Evolutionary conservation across 2,888 invertebrate species (phyloP).

Genomic region (Fragum whitleyi): DNA sequence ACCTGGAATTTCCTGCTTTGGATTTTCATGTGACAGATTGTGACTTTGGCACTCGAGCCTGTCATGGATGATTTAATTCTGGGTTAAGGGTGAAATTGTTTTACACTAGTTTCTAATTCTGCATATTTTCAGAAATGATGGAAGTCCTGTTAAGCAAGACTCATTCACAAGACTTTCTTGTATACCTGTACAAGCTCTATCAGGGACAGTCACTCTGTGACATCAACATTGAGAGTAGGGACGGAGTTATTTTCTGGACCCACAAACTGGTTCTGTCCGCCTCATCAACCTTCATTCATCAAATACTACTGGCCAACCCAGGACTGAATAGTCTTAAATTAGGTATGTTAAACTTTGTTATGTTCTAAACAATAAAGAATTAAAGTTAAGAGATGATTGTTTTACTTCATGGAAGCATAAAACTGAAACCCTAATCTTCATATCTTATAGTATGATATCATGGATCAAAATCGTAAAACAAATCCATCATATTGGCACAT

Average conservation of each 20-base stretch:
- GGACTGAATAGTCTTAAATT: constrained; percentile 8
- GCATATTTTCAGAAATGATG: constrained; percentile 18
- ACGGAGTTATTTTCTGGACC: constrained; percentile 42
- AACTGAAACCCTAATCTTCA: background rate
- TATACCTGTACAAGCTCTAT: constrained; percentile 55
- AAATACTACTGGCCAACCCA: constrained; percentile 28
- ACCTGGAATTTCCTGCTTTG: too few species aligned
- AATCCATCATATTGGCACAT: too few species aligned
- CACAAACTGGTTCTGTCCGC: constrained; percentile 61
- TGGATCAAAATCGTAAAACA: too few species aligned
- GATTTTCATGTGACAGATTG: too few species aligned
- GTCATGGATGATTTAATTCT: too few species aligned
- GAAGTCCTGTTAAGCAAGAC: constrained; percentile 35
- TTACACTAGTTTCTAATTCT: too few species aligned
- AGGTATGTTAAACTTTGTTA: constrained; percentile 1
- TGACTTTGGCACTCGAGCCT: too few species aligned
- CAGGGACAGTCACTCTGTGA: constrained; percentile 51
- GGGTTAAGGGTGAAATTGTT: too few species aligned
- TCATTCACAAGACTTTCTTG: constrained; percentile 22
- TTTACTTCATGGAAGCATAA: background rate
- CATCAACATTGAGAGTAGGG: constrained; percentile 39
- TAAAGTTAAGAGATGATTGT: background rate
- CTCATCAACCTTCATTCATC: constrained; percentile 54
- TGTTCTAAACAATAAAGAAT: background rate
- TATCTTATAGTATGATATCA: background rate